phyloP scores from a whole-genome alignment of 1,140 invertebrate genomes.

The Dryas iulia region DNA sequence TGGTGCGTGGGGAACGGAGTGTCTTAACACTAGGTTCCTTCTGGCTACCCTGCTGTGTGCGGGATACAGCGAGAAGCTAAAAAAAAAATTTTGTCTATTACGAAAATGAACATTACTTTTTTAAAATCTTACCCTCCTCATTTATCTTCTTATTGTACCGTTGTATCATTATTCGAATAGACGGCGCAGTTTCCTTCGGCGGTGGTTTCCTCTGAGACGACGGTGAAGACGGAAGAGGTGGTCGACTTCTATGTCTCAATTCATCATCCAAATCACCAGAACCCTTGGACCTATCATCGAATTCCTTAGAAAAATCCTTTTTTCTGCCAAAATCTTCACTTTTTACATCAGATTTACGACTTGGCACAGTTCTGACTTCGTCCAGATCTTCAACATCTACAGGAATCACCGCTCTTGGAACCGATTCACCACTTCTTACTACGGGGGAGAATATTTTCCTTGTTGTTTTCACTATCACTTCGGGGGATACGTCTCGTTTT shows the following conservation, averaged over 20 bases:
- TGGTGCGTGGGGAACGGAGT: too few relatives aligned
- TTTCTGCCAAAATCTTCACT: neutral
- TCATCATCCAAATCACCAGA: constrained; percentile 65
- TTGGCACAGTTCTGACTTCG: constrained; percentile 50
- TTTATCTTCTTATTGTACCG: constrained; percentile 83
- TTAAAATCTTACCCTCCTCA: constrained; percentile 49
- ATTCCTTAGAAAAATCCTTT: neutral
- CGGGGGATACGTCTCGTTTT: constrained; percentile 62
- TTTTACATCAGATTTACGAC: constrained; percentile 20
- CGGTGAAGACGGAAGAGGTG: constrained; percentile 81
- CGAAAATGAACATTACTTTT: too few relatives aligned
- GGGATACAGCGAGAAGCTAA: too few relatives aligned
- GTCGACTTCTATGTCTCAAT: constrained; percentile 59
- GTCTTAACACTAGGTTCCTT: too few relatives aligned
- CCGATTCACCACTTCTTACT: constrained; percentile 78
- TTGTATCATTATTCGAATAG: constrained; percentile 85
- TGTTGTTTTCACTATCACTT: constrained; percentile 88
- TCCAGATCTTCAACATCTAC: constrained; percentile 74
- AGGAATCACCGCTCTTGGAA: constrained; percentile 74
- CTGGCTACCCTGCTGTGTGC: too few relatives aligned
- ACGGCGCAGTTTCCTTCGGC: constrained; percentile 83
- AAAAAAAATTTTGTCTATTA: too few relatives aligned
- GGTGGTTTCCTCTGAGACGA: constrained; percentile 76
- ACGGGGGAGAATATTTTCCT: constrained; percentile 88
- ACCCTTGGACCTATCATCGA: constrained; percentile 39